Conservation (phyloP, 2,113 vertebrate species). For the Otocyon megalotis region DNA sequence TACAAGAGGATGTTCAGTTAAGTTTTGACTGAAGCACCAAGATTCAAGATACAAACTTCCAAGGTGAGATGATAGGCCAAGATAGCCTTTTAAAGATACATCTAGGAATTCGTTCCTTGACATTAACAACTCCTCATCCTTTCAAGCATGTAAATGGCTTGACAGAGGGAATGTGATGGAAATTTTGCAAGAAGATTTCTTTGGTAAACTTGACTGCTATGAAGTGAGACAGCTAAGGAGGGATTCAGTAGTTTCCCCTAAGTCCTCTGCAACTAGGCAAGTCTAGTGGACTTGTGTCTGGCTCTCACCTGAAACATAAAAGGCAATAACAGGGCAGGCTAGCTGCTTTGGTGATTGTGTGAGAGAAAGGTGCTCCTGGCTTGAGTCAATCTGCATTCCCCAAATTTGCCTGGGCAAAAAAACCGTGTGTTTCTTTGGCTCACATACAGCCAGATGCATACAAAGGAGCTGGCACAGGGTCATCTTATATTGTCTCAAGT, state of each 20-base stretch:
- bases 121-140: background rate
- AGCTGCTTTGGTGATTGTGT: background rate
- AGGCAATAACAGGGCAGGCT: background rate
- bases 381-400: conserved; percentile 18
- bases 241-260: background rate
- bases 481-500: background rate
- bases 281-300: background rate
- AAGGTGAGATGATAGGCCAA: background rate
- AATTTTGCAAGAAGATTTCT: background rate
- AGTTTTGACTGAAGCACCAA: background rate
- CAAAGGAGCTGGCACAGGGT: background rate
- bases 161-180: background rate
- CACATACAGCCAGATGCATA: background rate
- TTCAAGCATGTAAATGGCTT: background rate
- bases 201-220: background rate
- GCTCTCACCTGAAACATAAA: background rate
- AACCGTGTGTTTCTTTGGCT: background rate
- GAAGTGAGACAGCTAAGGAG: background rate
- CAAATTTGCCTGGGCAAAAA: background rate
- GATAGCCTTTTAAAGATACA: background rate
- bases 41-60: background rate
- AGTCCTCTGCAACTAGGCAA: background rate
- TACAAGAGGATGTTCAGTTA: background rate
- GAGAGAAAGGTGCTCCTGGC: background rate
- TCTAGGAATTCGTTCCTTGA: background rate